Conservation (phyloP, 2,888 invertebrate genomes). For the Aleiodes testaceus region DNA sequence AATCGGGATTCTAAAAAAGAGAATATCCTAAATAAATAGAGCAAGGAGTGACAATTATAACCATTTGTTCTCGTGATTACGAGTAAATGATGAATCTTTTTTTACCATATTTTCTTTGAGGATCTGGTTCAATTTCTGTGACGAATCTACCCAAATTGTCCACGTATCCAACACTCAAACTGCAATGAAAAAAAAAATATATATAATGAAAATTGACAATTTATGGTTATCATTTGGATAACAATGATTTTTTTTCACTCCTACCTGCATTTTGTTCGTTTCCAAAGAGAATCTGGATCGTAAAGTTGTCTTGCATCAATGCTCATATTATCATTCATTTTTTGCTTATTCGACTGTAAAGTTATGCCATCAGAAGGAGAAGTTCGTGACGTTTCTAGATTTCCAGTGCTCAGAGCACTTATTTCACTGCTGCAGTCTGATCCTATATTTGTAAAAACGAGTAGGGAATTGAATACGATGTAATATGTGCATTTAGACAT, state of each 20-base stretch:
- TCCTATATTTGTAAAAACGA: slow-evolving; percentile 65
- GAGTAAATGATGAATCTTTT: not conserved
- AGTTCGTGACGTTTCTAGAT: slow-evolving; percentile 85
- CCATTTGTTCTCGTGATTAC: not conserved
- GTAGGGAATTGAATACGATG: not conserved
- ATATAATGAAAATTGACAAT: slow-evolving; percentile 34
- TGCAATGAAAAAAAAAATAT: slow-evolving; percentile 70
- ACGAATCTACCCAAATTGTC: slow-evolving; percentile 93
- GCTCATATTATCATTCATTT: slow-evolving; percentile 77
- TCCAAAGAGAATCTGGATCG: slow-evolving; percentile 93
- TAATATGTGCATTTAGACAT: no score
- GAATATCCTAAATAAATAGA: not conserved
- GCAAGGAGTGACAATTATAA: not conserved
- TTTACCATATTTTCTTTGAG: slow-evolving; percentile 75
- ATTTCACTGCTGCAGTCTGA: slow-evolving; percentile 89
- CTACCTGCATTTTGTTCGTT: slow-evolving; percentile 80
- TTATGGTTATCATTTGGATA: not conserved
- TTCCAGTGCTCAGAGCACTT: slow-evolving; percentile 78
- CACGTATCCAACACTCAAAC: slow-evolving; percentile 89
- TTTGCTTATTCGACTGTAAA: slow-evolving; percentile 64
- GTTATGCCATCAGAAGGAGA: slow-evolving; percentile 74
- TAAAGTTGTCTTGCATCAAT: slow-evolving; percentile 88
- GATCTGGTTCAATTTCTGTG: slow-evolving; percentile 89
- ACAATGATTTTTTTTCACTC: not conserved
- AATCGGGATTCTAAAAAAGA: slow-evolving; percentile 72